phyloP scores from a whole-genome alignment of 2,797 vertebrate species.

The Poecilia gillii region DNA sequence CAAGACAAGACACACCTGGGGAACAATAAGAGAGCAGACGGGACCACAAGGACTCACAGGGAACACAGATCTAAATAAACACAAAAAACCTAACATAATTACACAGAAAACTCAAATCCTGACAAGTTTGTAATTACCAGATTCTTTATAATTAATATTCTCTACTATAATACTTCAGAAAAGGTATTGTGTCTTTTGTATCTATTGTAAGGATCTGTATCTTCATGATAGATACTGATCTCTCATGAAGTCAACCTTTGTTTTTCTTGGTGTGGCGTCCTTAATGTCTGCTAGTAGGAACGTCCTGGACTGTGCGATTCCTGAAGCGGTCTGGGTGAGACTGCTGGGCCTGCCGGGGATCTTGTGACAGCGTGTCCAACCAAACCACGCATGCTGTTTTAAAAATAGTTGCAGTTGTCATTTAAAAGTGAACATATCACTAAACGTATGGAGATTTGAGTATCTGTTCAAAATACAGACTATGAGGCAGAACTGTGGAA shows the following conservation, averaged over 20 bases:
- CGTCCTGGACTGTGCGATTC: conserved; percentile 54
- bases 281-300: conserved; percentile 14
- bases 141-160: neutral
- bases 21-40: no score
- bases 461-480: conserved; percentile 29
- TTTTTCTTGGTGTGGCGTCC: conserved; percentile 33
- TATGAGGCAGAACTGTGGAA: conserved; percentile 1
- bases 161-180: no score
- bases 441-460: conserved; percentile 9
- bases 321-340: conserved; percentile 48
- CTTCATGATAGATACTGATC: conserved; percentile 15
- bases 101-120: no score
- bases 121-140: neutral
- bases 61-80: no score
- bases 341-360: conserved; percentile 32
- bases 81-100: no score
- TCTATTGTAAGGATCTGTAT: no score
- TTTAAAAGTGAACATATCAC: conserved; percentile 4
- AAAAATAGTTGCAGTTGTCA: conserved; percentile 53
- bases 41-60: no score
- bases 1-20: no score
- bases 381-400: conserved; percentile 1
- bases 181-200: no score
- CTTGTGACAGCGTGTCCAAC: conserved; percentile 61
- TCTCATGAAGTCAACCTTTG: conserved; percentile 53